Base-by-base conservation (phyloP, 2,113 vertebrate species). In the Malaclemys terrapin region DNA sequence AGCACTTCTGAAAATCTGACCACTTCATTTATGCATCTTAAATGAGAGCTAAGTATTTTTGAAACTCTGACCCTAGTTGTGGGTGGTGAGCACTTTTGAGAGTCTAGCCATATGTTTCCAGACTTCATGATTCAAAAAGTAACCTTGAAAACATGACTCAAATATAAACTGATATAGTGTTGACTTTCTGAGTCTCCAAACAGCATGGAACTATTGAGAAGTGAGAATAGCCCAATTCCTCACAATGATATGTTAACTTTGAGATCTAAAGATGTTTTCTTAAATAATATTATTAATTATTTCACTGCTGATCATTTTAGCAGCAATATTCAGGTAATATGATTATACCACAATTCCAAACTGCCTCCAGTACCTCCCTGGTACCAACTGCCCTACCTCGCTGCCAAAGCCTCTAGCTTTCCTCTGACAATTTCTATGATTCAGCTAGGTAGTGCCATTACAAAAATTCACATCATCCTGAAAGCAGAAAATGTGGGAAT, bases 31-130 rank as follows among this genome's bases (percentile, higher is more conserved):
- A 69, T 17, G 35, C 17, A 19, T n/a, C 35, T n/a, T 20, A 38
- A 69, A n/a, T 69, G 17, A 69, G 62, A 65, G 31, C 62, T 65
- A 65, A 65, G 8, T 8, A 69, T 8, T 35, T 81, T 65, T 91
- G 85, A 89, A 81, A 31, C 62, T 0, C 54, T 3, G 2, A 2
- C 75, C 16, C 87, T 9, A 47, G 4, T 0, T 27, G 3, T 8
- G 85, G 3, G 20, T 1, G 22, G 3, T 24, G 16, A 89, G 29
- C 82, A 78, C 22, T 54, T 82, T 5, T 45, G 5, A 6, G 3
- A 54, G 7, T 14, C 4, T 59, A 54, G 7, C 10, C 59, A 17
- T 50, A n/a, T 16, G 2, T n/a, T 17, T 42, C 78, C 84, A 87
- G n/a, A 42, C 20, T 2, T 84, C 54, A 38, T 5, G 4, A 47